Conservation (phyloP, 2,113 vertebrate species). For the Montifringilla adamsi region DNA sequence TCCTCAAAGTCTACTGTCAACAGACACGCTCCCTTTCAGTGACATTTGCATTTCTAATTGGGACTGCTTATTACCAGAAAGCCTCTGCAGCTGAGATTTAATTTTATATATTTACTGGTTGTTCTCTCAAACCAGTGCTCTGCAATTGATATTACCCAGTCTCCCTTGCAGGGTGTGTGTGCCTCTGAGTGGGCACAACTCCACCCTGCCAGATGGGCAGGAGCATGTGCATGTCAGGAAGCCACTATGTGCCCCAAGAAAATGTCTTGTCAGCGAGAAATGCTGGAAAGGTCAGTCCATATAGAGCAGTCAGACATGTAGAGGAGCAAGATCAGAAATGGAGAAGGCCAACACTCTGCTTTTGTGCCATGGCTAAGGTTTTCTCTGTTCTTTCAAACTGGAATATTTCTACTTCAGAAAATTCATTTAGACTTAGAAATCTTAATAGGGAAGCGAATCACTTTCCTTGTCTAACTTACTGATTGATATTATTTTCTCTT, state of each 20-base stretch:
- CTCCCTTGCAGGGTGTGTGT: neutral
- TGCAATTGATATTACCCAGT: neutral
- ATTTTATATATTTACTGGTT: neutral
- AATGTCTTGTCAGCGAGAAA: neutral
- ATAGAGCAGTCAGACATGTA: neutral
- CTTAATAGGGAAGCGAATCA: neutral
- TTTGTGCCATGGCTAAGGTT: neutral
- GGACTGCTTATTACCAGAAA: slow-evolving; percentile 26
- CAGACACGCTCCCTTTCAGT: slow-evolving; percentile 37
- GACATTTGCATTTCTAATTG: slow-evolving; percentile 59
- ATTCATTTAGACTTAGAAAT: neutral
- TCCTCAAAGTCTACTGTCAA: slow-evolving; percentile 50
- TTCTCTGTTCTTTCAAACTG: neutral
- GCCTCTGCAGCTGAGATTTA: slow-evolving; percentile 24
- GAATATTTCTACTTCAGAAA: neutral
- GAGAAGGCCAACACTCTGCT: neutral
- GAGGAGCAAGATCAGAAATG: neutral
- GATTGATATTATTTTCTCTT: neutral
- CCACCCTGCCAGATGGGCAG: neutral
- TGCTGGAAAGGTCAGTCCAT: neutral
- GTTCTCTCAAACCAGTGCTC: neutral
- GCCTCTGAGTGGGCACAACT: neutral
- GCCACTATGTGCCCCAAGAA: neutral
- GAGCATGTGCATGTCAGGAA: neutral
- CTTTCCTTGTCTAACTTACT: neutral